Evolutionary conservation across 2,113 vertebrate genomes (phyloP).

Genomic region (Phoenicopterus ruber): DNA sequence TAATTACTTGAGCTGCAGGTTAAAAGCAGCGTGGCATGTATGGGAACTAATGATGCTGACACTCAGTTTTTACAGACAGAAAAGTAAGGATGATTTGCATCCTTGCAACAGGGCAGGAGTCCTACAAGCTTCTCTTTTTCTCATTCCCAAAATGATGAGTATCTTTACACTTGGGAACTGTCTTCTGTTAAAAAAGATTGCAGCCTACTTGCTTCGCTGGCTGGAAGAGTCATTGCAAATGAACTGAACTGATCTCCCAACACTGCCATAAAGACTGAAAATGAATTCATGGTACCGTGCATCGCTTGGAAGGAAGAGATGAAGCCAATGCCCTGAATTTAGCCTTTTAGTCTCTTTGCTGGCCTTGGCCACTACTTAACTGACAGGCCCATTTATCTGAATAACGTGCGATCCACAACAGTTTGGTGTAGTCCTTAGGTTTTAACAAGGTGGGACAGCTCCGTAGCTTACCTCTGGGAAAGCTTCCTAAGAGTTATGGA

Average conservation of each 20-base stretch:
- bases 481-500: neutral
- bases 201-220: neutral
- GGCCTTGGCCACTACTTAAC: neutral
- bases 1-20: slow-evolving; percentile 56
- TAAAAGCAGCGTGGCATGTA: slow-evolving; percentile 19
- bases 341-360: neutral
- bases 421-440: neutral
- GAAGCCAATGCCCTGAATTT: neutral
- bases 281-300: neutral
- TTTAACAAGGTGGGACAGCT: neutral
- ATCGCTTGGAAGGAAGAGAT: neutral
- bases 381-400: neutral
- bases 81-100: slow-evolving; percentile 10
- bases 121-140: neutral
- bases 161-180: neutral
- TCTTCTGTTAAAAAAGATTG: neutral
- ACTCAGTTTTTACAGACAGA: neutral
- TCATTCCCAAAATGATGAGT: neutral
- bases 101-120: neutral
- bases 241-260: neutral
- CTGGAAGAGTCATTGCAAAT: neutral
- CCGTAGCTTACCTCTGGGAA: neutral
- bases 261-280: neutral
- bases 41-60: slow-evolving; percentile 10
- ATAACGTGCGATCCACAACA: neutral